Evolutionary conservation across 2,113 vertebrate genomes (phyloP), one percentile per base, ranked within the genome.

Genomic region (Phrynosoma platyrhinos): DNA sequence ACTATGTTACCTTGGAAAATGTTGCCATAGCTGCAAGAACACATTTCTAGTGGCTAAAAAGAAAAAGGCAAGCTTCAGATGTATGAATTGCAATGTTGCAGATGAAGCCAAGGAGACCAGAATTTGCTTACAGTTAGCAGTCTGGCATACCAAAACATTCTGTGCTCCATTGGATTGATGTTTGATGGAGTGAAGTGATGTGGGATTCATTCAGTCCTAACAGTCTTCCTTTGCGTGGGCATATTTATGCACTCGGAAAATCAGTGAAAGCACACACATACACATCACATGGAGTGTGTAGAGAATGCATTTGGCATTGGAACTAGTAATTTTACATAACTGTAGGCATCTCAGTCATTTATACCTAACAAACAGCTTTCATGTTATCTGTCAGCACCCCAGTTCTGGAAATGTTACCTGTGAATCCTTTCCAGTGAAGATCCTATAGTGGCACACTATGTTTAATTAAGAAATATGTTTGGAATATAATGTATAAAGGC

Each of bases 21-120:
- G 96, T 97, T 97, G 96, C 97, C 96, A 97, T 97, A 97, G 96
- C 93, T 97, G 95, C 97, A 95, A 93, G 92, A 94, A 96, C 90
- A 95, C 78, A 86, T 96, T 95, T 95, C 91, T 96, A 92, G 89
- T 92, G 94, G 93, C 88, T 90, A 89, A 77, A 86, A 90, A 84
- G 32, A 64, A 90, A 92, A 96, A 97, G 95, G 94, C 95, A 95
- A 95, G 89, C 85, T 95, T 96, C 90, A 92, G 20, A 89, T 95
- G 93, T 94, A 84, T 42, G 80, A 88, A 18, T 82, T 71, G 77
- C 16, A 82, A 84, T 68, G 90, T 79, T 75, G 69, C 42, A 78
- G 89, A 62, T 62, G 91, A 86, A 12, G n/a, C 2, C 82, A 84
- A 85, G 76, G 42, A 87, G 40, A 88, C 2, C 14, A 89, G 36